Percentiles rank a stretch among this genome's conserved stretches.
Conservation (phyloP, 2,888 invertebrate species). For the Calliphora vomitoria region DNA sequence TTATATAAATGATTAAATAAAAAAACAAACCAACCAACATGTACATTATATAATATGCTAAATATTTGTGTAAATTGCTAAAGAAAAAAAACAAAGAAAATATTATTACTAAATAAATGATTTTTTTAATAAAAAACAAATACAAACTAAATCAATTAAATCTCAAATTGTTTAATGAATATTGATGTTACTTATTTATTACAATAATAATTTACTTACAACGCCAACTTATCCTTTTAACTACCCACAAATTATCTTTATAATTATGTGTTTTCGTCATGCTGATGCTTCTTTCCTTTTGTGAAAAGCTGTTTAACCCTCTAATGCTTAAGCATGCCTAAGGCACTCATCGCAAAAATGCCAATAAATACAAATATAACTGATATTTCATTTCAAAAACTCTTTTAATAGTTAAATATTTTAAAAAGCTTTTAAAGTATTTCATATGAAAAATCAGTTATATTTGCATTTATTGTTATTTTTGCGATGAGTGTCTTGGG, state of each 20-base stretch:
- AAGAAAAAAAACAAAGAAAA: conserved; percentile 4
- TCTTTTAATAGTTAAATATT: too few relatives aligned
- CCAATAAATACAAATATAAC: too few relatives aligned
- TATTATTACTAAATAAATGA: conserved; percentile 26
- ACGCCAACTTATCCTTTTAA: not conserved
- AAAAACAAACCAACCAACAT: conserved; percentile 14
- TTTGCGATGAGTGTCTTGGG: too few relatives aligned
- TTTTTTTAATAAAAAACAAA: conserved; percentile 31
- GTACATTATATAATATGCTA: conserved; percentile 40
- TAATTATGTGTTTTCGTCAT: not conserved
- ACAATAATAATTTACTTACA: not conserved
- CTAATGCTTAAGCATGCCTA: too few relatives aligned
- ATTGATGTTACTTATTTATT: not conserved
- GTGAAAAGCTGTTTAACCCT: not conserved
- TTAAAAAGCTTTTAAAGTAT: too few relatives aligned
- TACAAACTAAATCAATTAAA: conserved; percentile 8
- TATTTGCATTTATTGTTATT: too few relatives aligned
- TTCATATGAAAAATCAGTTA: too few relatives aligned
- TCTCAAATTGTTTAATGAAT: not conserved
- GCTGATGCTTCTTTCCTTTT: not conserved
- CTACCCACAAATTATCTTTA: not conserved
- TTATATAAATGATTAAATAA: not conserved
- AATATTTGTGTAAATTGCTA: conserved; percentile 55
- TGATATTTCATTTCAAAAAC: too few relatives aligned
- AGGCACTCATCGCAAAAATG: too few relatives aligned